phyloP scores from a whole-genome alignment of 2,888 invertebrate species.

The Apamea anceps region DNA sequence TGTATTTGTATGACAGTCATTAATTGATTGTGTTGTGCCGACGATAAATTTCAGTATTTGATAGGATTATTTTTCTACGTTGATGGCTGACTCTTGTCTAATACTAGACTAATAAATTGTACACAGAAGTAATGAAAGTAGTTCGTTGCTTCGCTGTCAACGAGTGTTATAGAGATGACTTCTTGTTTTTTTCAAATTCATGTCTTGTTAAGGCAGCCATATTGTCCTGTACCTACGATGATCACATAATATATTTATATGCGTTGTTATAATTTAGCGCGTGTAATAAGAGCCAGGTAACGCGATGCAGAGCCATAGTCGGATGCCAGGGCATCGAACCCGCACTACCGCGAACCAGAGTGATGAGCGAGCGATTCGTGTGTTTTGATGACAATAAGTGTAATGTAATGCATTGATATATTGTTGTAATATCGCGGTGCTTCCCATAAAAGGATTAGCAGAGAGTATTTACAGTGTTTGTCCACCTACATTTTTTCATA shows the following conservation, averaged over 20 bases:
- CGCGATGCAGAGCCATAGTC: conserved; percentile 75
- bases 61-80: conserved; percentile 47
- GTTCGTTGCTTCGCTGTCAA: background rate
- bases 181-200: conserved; percentile 2
- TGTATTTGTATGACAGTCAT: conserved; percentile 34
- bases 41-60: conserved; percentile 40
- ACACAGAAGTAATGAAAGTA: conserved; percentile 3
- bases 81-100: conserved; percentile 40
- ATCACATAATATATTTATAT: conserved; percentile 39
- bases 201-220: background rate
- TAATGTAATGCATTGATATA: conserved; percentile 51
- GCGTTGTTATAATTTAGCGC: conserved; percentile 63
- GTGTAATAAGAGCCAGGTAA: conserved; percentile 66
- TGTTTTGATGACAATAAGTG: conserved; percentile 65
- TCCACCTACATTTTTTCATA: too few relatives aligned
- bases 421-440: conserved; percentile 48
- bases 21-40: conserved; percentile 40
- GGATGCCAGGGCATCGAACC: conserved; percentile 85
- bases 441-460: conserved; percentile 46
- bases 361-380: conserved; percentile 67
- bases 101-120: conserved; percentile 33
- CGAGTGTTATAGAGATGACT: conserved; percentile 7
- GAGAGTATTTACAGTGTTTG: background rate
- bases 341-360: conserved; percentile 75
- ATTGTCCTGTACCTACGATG: conserved; percentile 31